Percentiles rank a stretch among this genome's conserved stretches.
These are phyloP conservation scores for Macrobrachium rosenbergii DNA, from an alignment of 1,140 invertebrate genomes.

Conservation along the genomic window DNA sequence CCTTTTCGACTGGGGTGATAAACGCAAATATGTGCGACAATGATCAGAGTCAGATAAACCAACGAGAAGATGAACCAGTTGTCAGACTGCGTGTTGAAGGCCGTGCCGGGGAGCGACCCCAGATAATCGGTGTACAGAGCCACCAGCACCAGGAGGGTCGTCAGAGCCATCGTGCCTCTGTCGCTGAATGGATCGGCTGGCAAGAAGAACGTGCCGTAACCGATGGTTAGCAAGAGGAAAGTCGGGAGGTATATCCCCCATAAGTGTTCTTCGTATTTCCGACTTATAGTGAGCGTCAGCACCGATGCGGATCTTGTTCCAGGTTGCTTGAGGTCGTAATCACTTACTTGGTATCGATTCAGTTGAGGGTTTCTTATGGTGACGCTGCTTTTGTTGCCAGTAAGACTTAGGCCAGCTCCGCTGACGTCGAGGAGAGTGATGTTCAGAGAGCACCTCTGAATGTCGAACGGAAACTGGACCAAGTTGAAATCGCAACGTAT, in stretches of 20 bases:
- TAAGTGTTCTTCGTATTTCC: constrained; percentile 21
- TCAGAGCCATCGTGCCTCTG: constrained; percentile 45
- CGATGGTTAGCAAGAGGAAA: constrained; percentile 24
- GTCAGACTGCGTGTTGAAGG: constrained; percentile 35
- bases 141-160: constrained; percentile 34
- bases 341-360: constrained; percentile 11
- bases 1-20: background rate
- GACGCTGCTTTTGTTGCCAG: background rate
- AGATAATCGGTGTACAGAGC: constrained; percentile 39
- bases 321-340: background rate
- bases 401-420: background rate
- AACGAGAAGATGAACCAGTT: constrained; percentile 45
- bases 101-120: background rate
- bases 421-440: constrained; percentile 30
- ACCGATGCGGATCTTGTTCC: background rate
- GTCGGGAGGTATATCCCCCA: constrained; percentile 37
- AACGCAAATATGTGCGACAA: constrained; percentile 23
- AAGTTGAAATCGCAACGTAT: constrained; percentile 44
- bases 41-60: constrained; percentile 32
- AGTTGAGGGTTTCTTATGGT: background rate
- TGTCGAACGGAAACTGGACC: constrained; percentile 29
- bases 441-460: constrained; percentile 34
- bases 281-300: background rate
- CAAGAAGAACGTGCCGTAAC: constrained; percentile 44
- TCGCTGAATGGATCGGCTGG: constrained; percentile 42